Evolutionary conservation across 2,888 invertebrate species (phyloP), one percentile per base, ranked within the genome.

Genomic region (Tenodera sinensis): DNA sequence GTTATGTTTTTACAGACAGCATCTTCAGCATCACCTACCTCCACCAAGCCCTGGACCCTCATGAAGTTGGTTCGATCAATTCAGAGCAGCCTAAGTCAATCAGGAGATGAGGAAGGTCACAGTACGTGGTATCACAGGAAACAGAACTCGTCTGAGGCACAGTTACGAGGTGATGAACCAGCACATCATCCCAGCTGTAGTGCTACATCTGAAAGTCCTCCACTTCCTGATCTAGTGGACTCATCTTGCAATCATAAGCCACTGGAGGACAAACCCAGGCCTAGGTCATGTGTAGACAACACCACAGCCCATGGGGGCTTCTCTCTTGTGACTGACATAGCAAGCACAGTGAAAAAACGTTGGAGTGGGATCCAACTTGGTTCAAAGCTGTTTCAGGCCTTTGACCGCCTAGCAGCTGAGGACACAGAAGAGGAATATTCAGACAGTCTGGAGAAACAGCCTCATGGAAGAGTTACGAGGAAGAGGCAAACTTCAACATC

Each of bases 281-380:
- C 97, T 3, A 94, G 96, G 88, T 96, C 96, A 0, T 97, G 96
- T 92, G 95, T 96, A n/a, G 95, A 96, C 92, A 95, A 96, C 92
- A 95, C 95, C 89, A 91, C 91, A 3, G 83, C 28, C 25, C 47
- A 83, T 25, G 89, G 89, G 89, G 94, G 93, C 30, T 88, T 90
- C 82, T 88, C 89, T 15, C 83, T 89, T 3, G 89, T 90, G 84
- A 93, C 93, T 90, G 94, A 94, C 91, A 92, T 94, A 3, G 93
- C 93, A 30, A 92, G 92, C 85, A 92, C 93, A 6, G 92, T 93
- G 47, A 96, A 95, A 91, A 96, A 96, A 92, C 94, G 97, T 91
- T 97, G 97, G 96, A 96, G 96, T 84, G 96, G 96, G 82, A 95
- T 96, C 83, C 96, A 96, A 90, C 93, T 96, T 91, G 96, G 96